Evolutionary conservation across 2,888 invertebrate genomes (phyloP).

Genomic region (Micoletzkya japonica): DNA sequence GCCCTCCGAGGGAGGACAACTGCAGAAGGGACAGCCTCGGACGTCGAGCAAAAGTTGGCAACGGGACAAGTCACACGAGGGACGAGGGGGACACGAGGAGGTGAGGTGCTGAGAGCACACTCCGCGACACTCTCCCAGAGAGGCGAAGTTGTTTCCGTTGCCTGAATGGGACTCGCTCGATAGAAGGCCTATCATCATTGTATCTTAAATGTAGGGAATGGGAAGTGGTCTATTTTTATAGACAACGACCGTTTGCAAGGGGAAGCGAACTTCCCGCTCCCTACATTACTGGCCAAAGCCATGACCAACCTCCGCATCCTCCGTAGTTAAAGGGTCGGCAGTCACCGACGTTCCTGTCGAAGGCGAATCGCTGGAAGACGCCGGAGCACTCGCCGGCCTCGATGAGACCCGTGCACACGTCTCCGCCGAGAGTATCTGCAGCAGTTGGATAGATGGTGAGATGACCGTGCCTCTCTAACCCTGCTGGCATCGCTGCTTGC

Average conservation of each 20-base stretch:
- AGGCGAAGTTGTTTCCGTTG: constrained; percentile 53
- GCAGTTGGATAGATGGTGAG: background rate
- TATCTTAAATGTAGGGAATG: background rate
- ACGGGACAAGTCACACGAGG: constrained; percentile 53
- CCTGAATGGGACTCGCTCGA: too few relatives aligned
- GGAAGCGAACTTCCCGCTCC: background rate
- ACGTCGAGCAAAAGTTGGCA: constrained; percentile 59
- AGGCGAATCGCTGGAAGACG: constrained; percentile 62
- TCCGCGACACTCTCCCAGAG: constrained; percentile 40
- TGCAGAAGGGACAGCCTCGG: constrained; percentile 60
- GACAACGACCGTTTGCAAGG: too few relatives aligned
- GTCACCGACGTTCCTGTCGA: constrained; percentile 52
- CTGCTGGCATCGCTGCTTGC: constrained; percentile 50
- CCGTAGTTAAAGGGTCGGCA: constrained; percentile 50
- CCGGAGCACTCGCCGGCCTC: constrained; percentile 63
- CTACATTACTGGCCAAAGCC: too few relatives aligned
- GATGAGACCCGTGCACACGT: constrained; percentile 60
- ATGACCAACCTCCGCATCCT: constrained; percentile 55
- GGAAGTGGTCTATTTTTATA: background rate
- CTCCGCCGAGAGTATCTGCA: constrained; percentile 29
- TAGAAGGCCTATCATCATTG: too few relatives aligned
- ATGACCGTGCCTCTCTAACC: constrained; percentile 28
- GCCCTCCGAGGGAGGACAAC: constrained; percentile 49
- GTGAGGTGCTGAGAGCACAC: constrained; percentile 33
- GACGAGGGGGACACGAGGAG: constrained; percentile 40